Conservation (phyloP, 2,797 vertebrate genomes). For the Iguana delicatissima region DNA sequence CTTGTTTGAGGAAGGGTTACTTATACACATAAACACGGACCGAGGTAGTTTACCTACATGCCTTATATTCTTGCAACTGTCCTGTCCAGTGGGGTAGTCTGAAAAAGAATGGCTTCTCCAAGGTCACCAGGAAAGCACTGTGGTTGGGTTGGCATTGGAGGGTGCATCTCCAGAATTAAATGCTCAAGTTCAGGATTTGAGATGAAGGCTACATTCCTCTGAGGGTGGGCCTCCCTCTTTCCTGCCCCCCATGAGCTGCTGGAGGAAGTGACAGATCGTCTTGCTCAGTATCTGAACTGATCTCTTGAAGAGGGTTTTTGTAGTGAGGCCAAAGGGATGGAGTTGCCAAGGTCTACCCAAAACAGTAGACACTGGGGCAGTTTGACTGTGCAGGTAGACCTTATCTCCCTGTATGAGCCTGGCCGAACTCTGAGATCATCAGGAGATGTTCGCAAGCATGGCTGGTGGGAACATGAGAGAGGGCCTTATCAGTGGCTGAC, state of each 20-base stretch:
- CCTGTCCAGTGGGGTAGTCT: too few relatives aligned
- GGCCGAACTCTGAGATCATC: too few relatives aligned
- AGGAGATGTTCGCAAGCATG: too few relatives aligned
- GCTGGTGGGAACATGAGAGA: too few relatives aligned
- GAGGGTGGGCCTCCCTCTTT: too few relatives aligned
- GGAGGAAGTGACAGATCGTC: not conserved
- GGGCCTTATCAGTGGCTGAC: too few relatives aligned
- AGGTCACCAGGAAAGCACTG: not conserved
- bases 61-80: not conserved
- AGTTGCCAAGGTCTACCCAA: too few relatives aligned
- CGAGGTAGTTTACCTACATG: too few relatives aligned
- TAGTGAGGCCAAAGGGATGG: not conserved
- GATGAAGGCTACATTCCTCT: not conserved
- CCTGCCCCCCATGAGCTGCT: not conserved
- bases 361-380: too few relatives aligned
- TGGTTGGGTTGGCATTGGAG: not conserved
- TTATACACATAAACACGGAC: not conserved
- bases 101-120: not conserved
- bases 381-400: too few relatives aligned
- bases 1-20: not conserved
- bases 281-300: not conserved
- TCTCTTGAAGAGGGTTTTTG: not conserved
- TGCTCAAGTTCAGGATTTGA: not conserved
- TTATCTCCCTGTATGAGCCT: too few relatives aligned
- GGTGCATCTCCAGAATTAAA: not conserved